Base-by-base conservation (phyloP, 2,888 invertebrate species). In the Drosophila paramelanica region DNA sequence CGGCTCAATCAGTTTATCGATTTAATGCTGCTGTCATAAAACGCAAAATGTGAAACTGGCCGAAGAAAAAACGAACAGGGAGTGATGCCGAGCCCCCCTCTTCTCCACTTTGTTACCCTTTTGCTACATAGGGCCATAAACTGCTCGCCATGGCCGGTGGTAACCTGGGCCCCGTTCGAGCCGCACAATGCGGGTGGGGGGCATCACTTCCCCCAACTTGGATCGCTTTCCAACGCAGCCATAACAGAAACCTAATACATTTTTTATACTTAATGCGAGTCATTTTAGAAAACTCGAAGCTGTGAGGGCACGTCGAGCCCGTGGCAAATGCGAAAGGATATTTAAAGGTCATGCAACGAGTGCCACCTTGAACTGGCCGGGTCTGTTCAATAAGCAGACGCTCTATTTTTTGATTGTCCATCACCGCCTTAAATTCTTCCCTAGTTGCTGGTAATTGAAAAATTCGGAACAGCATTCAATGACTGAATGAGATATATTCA, bases 1-100 rank as follows among this genome's bases (percentile, higher is more conserved):
- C 57, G 78, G 76, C 78, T 80, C 84, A 86, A 73, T 80, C 84
- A 75, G 84, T 73, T 81, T 83, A 86, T 83, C 89, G 81, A 86
- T 88, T 88, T 69, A 80, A 77, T 69, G 88, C 71, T 50, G 61
- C 57, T 73, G 72, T 64, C 81, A 84, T 87, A 87, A 81, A 81
- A 78, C 60, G 66, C 25, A 55, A 78, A 74, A 78, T 77, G 57
- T 62, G 36, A 49, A 56, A 59, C 47, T 41, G 33, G n/a, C 17
- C 23, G 17, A 17, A 20, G 31, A 10, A 47, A 42, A 39, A 17
- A 50, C 17, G 60, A 11, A 39, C 47, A 45, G 47, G 23, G 5
- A 1, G n/a, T 23, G 17, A 14, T 39, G 51, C 52, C 7, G 14
- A 14, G 33, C n/a, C n/a, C 36, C 4, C n/a, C 11, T 10, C n/a